Base-by-base conservation (phyloP, 2,113 vertebrate species). In the Ceratotherium simum region DNA sequence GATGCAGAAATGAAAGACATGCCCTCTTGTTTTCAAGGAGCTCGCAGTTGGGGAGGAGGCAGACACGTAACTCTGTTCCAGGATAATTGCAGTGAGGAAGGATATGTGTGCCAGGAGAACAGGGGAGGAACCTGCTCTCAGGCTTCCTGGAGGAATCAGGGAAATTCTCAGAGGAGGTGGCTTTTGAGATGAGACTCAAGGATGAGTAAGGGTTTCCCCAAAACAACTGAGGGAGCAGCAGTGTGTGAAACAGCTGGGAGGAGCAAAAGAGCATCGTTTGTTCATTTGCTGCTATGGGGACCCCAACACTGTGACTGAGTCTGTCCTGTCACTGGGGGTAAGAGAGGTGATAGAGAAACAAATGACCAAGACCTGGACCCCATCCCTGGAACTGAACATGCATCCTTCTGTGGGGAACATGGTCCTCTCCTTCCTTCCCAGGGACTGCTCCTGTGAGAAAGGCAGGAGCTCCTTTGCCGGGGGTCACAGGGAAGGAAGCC, bases 381-480 rank as follows among this genome's bases (percentile, higher is more conserved):
- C 25, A 0, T 39, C 42, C 79, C 29, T 62, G 46, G 80, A 23
- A n/a, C 14, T n/a, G 51, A 67, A 16, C 29, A 5, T 7, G 5
- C 21, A 12, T 10, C 51, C 67, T 56, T 18, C 62, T 0, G 0
- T 21, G 21, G 67, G 36, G 39, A 87, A 58, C 36, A 13, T 1
- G 4, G 46, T 9, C n/a, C 42, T 6, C 42, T 33, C 72, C 16
- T 60, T 29, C 21, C 13, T 13, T n/a, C 33, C 65, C 8, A 11
- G 80, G 46, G 48, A 31, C 23, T 0, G 0, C 16, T 13, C 5
- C 48, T 31, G 5, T 6, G 17, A 17, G 12, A 42, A 29, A 12
- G 58, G 39, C 39, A 54, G 69, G 23, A 2, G 21, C 13, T 25
- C 39, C 48, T 58, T 36, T 39, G 16, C 27, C 5, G 3, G 27